These are phyloP conservation scores for Stomorhina lunata DNA, from an alignment of 2,888 invertebrate genomes.

Conservation along the genomic window DNA sequence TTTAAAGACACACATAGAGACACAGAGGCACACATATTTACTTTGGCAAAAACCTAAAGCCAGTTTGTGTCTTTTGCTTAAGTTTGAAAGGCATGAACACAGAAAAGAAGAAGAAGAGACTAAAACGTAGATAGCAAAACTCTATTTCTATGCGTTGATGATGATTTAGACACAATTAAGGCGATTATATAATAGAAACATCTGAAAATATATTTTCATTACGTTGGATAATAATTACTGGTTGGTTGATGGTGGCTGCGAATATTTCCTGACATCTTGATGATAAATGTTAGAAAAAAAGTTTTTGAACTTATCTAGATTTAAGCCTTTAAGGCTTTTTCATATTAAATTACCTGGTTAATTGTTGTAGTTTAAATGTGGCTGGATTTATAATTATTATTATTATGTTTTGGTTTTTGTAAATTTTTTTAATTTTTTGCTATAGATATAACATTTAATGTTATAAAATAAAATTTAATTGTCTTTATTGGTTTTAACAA, in stretches of 20 bases:
- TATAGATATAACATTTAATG: background rate
- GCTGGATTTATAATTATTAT: no score
- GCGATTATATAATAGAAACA: conserved; percentile 45
- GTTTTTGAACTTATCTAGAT: conserved; percentile 8
- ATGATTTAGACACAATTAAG: conserved; percentile 53
- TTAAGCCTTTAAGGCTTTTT: background rate
- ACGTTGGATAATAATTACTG: conserved; percentile 21
- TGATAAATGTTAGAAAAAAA: conserved; percentile 24
- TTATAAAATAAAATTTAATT: conserved; percentile 9
- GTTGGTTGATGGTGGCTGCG: background rate
- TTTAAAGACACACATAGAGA: background rate
- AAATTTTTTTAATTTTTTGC: background rate
- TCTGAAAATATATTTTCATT: conserved; percentile 25
- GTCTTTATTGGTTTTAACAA: background rate
- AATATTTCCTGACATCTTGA: conserved; percentile 14
- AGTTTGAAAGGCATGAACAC: no score
- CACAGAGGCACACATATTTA: background rate
- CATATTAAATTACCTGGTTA: conserved; percentile 24
- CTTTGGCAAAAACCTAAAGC: no score
- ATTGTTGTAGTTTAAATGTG: conserved; percentile 13
- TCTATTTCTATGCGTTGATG: conserved; percentile 4
- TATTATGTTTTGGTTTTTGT: background rate
- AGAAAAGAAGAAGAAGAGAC: background rate
- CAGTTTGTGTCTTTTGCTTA: no score
- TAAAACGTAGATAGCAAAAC: background rate